These are phyloP conservation scores for Bovichtus variegatus DNA, from an alignment of 2,797 vertebrate species.

Conservation along the genomic window DNA sequence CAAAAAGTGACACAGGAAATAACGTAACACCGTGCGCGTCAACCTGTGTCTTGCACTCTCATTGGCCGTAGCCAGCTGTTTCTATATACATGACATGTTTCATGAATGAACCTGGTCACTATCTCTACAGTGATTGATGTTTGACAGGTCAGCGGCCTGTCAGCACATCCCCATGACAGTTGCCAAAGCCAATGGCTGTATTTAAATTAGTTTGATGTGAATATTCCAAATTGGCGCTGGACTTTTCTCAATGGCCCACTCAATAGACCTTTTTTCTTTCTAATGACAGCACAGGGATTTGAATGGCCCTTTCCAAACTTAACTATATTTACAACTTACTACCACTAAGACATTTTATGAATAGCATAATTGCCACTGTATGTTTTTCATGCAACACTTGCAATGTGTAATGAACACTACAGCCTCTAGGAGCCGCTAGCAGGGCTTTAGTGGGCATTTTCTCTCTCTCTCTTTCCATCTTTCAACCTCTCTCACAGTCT, in stretches of 20 bases:
- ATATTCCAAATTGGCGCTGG: neutral
- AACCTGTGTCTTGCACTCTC: too few relatives aligned
- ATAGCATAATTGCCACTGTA: neutral
- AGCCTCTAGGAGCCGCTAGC: constrained; percentile 19
- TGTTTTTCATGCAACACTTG: neutral
- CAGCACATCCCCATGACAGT: neutral
- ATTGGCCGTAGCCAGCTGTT: too few relatives aligned
- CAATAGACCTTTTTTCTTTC: neutral
- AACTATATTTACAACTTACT: neutral
- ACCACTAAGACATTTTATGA: neutral
- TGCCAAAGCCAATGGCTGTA: neutral
- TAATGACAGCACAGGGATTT: neutral
- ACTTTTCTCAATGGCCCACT: neutral
- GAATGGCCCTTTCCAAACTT: neutral
- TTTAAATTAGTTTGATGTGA: neutral
- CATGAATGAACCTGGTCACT: too few relatives aligned
- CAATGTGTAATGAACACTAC: neutral
- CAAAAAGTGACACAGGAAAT: too few relatives aligned
- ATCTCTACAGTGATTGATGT: too few relatives aligned
- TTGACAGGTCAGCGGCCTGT: too few relatives aligned
- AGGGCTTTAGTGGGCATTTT: constrained; percentile 11
- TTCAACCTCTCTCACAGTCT: constrained; percentile 31
- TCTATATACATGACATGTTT: too few relatives aligned
- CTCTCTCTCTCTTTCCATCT: constrained; percentile 10
- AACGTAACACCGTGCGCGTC: too few relatives aligned